Evolutionary conservation across 2,113 vertebrate genomes (phyloP), one percentile per base, ranked within the genome.

Genomic region (Corythoichthys haematopterus): DNA sequence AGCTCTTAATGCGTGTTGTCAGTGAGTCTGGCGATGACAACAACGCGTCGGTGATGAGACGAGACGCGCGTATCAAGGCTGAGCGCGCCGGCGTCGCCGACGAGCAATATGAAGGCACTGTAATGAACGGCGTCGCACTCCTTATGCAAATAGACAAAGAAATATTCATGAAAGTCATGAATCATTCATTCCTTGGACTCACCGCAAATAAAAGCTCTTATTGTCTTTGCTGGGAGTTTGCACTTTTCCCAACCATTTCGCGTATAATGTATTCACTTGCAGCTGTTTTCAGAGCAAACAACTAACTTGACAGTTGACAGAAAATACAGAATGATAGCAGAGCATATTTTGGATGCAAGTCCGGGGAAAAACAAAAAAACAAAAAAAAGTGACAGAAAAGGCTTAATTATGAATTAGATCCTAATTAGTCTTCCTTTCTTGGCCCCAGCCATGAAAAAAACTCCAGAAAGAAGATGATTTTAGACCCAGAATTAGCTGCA

Each of bases 181-280:
- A 85, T 87, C 66, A 82, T 85, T 88, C 66, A 88, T 75, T 10
- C 7, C 50, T 52, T 5, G 5, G 48, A 2, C 76, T 79, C 69
- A 80, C 81, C 45, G 80, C 57, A 82, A 82, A 67, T 78, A 72
- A 76, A 61, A 28, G 48, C 36, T 71, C 40, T 59, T 59, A 12
- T 13, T 57, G 55, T 66, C 13, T 65, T 5, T 14, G 47, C 15
- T 2, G 13, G 0, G 50, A 51, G 16, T 51, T 51, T 52, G 16
- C 16, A 52, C 50, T 52, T 52, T 52, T 52, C 20, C 20, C 20
- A 28, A 28, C 20, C 20, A 28, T 28, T 28, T 28, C 20, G 20
- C 20, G 20, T 52, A 16, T 6, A 52, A 52, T 20, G 16, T 16
- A 7, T 20, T 52, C 6, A 52, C 4, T 51, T 6, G 50, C 50